Percentiles rank a stretch among this genome's conserved stretches.
These are phyloP conservation scores for Selenia dentaria DNA, from an alignment of 2,888 invertebrate species.

Conservation along the genomic window DNA sequence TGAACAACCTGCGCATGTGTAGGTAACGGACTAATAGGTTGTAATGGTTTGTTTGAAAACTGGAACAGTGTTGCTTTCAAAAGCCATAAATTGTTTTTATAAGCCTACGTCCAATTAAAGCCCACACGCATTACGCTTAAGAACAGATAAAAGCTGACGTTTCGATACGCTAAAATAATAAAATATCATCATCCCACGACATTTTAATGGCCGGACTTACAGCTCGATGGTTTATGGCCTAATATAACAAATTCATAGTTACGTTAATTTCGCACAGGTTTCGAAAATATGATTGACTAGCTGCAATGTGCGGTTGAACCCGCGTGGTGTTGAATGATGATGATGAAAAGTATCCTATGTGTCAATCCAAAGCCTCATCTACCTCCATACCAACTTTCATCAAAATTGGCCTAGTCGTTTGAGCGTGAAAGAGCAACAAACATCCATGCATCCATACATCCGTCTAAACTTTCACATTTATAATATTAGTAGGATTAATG, in stretches of 20 bases:
- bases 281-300: neutral
- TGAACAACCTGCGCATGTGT: too few relatives aligned
- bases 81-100: conserved; percentile 46
- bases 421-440: too few relatives aligned
- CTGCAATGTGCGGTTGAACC: too few relatives aligned
- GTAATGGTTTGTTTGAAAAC: conserved; percentile 30
- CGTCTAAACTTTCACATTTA: too few relatives aligned
- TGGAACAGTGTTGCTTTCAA: conserved; percentile 52
- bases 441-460: too few relatives aligned
- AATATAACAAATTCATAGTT: conserved; percentile 1
- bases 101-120: conserved; percentile 40
- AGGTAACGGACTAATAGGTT: conserved; percentile 6
- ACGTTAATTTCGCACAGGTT: neutral
- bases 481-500: too few relatives aligned
- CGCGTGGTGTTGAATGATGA: too few relatives aligned
- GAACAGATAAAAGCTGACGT: conserved; percentile 41
- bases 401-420: too few relatives aligned
- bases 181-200: conserved; percentile 38
- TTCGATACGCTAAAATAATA: conserved; percentile 34
- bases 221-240: conserved; percentile 16
- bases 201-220: conserved; percentile 12
- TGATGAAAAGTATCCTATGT: too few relatives aligned
- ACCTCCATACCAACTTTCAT: too few relatives aligned
- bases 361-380: too few relatives aligned
- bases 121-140: conserved; percentile 43